Conservation (phyloP, 2,797 vertebrate genomes). For the Enteromius paludinosus region DNA sequence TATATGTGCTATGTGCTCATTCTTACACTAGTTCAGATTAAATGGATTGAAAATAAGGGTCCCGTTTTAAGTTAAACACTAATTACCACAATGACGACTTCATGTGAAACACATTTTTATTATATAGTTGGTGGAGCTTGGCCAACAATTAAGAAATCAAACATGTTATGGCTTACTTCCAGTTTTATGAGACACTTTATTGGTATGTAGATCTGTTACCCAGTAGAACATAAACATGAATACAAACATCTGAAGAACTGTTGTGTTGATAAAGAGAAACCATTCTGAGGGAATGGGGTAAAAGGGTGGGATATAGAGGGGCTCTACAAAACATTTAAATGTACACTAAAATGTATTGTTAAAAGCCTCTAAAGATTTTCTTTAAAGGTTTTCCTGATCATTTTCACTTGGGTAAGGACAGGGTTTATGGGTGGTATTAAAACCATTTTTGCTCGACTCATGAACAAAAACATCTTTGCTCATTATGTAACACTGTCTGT, state of each 20-base stretch:
- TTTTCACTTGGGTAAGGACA: constrained; percentile 50
- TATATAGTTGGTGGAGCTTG: neutral
- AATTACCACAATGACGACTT: neutral
- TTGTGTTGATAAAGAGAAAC: constrained; percentile 7
- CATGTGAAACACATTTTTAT: neutral
- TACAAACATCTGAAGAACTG: constrained; percentile 14
- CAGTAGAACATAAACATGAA: constrained; percentile 15
- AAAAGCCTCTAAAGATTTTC: constrained; percentile 63
- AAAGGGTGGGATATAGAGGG: constrained; percentile 64
- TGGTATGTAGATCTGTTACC: neutral
- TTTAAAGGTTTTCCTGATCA: constrained; percentile 53
- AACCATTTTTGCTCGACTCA: constrained; percentile 25
- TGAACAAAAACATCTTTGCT: constrained; percentile 45
- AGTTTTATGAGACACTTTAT: constrained; percentile 29
- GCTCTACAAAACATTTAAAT: constrained; percentile 66
- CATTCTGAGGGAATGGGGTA: constrained; percentile 45
- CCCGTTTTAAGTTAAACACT: neutral
- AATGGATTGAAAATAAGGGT: neutral
- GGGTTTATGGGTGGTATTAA: constrained; percentile 54
- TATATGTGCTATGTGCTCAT: neutral
- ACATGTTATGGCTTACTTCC: constrained; percentile 15
- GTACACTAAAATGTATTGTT: constrained; percentile 40
- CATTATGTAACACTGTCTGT: constrained; percentile 61
- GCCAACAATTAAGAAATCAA: neutral
- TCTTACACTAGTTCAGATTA: neutral